phyloP scores from a whole-genome alignment of 2,113 vertebrate genomes.

The Paramisgurnus dabryanus region DNA sequence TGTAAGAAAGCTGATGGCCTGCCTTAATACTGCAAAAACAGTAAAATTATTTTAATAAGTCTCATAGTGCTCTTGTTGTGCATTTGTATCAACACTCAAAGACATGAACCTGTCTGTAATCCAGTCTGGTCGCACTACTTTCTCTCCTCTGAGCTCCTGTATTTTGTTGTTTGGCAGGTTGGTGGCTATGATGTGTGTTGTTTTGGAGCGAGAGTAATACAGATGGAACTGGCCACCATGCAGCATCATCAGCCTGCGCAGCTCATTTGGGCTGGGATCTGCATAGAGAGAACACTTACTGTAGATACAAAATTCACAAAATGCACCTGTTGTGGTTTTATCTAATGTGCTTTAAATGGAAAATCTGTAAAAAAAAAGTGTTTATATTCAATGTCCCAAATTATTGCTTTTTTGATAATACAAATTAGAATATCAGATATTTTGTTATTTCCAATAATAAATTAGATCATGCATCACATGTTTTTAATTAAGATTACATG shows the following conservation, averaged over 20 bases:
- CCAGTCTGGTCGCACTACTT: slow-evolving; percentile 94
- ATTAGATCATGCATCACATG: too few relatives aligned
- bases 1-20: slow-evolving; percentile 85
- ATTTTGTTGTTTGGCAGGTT: slow-evolving; percentile 96
- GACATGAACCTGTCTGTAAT: slow-evolving; percentile 89
- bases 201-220: slow-evolving; percentile 95
- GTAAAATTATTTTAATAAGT: background rate
- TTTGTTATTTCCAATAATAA: too few relatives aligned
- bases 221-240: slow-evolving; percentile 94
- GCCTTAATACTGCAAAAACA: slow-evolving; percentile 84
- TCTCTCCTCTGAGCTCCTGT: slow-evolving; percentile 89
- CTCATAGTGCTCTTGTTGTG: background rate
- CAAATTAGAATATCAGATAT: too few relatives aligned
- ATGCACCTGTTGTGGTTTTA: too few relatives aligned
- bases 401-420: too few relatives aligned
- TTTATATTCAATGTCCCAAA: too few relatives aligned
- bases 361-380: too few relatives aligned
- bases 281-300: slow-evolving; percentile 32
- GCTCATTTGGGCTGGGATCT: slow-evolving; percentile 94
- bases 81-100: background rate
- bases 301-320: slow-evolving; percentile 1
- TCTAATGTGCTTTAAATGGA: too few relatives aligned
- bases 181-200: slow-evolving; percentile 94
- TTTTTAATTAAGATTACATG: too few relatives aligned
- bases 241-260: slow-evolving; percentile 93